Evolutionary conservation across 2,888 invertebrate species (phyloP).

Genomic region (Tetranychus truncatus): DNA sequence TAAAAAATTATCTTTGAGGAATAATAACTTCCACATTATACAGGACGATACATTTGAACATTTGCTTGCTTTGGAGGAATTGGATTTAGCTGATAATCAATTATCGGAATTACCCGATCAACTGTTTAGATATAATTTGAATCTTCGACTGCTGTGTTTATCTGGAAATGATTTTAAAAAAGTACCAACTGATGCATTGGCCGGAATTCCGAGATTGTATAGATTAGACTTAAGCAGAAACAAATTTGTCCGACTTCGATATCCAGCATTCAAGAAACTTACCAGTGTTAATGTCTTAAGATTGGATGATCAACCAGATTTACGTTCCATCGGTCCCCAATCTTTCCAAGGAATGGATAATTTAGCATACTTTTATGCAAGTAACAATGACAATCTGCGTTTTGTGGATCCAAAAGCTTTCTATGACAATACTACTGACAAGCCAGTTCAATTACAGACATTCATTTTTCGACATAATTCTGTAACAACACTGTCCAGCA

Average conservation of each 20-base stretch:
- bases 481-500: neutral
- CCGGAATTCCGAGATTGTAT: neutral
- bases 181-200: neutral
- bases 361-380: neutral
- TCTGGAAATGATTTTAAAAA: neutral
- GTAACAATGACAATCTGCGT: neutral
- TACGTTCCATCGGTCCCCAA: neutral
- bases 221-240: neutral
- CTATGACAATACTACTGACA: neutral
- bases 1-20: neutral
- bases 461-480: conserved; percentile 4
- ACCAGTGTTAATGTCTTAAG: neutral
- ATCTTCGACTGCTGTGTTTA: neutral
- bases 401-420: neutral
- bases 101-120: neutral
- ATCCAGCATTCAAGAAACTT: neutral
- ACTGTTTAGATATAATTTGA: neutral
- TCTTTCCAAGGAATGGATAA: conserved; percentile 7
- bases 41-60: neutral
- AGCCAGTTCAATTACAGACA: neutral
- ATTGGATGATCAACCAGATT: neutral
- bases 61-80: neutral
- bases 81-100: neutral
- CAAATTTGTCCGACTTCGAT: neutral
- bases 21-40: neutral